Conservation (phyloP, 2,888 invertebrate species). For the Rotaria socialis region DNA sequence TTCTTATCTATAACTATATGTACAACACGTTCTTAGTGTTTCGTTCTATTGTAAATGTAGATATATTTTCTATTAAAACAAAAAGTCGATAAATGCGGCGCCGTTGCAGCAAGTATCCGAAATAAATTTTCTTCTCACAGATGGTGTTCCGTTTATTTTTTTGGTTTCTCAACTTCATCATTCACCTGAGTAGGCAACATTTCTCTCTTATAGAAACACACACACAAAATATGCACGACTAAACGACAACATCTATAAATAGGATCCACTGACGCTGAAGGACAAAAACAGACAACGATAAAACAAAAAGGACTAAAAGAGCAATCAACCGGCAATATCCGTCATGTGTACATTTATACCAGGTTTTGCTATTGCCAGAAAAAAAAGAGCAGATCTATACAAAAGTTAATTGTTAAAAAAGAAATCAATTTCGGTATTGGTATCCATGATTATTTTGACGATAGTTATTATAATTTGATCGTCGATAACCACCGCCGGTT, state of each 20-base stretch:
- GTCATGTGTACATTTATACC: conserved; percentile 5
- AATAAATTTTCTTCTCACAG: background rate
- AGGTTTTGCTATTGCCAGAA: background rate
- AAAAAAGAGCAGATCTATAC: conserved; percentile 6
- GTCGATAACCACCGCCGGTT: background rate
- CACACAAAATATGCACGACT: background rate
- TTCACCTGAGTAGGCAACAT: background rate
- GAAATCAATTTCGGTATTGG: background rate
- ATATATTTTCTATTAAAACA: background rate
- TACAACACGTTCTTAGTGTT: conserved; percentile 37
- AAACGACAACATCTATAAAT: background rate
- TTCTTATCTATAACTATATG: conserved; percentile 1
- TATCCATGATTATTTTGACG: background rate
- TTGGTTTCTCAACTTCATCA: background rate
- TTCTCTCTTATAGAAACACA: background rate
- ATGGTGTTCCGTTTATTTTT: background rate
- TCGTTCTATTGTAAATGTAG: background rate
- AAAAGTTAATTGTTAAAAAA: background rate
- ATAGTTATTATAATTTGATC: background rate
- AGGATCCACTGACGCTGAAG: background rate
- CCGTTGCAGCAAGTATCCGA: background rate
- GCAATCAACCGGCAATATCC: background rate
- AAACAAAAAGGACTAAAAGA: background rate
- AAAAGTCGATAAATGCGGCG: background rate
- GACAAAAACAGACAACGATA: background rate